These are phyloP conservation scores for Stigmatopora nigra DNA, from an alignment of 2,113 vertebrate genomes.

Conservation along the genomic window DNA sequence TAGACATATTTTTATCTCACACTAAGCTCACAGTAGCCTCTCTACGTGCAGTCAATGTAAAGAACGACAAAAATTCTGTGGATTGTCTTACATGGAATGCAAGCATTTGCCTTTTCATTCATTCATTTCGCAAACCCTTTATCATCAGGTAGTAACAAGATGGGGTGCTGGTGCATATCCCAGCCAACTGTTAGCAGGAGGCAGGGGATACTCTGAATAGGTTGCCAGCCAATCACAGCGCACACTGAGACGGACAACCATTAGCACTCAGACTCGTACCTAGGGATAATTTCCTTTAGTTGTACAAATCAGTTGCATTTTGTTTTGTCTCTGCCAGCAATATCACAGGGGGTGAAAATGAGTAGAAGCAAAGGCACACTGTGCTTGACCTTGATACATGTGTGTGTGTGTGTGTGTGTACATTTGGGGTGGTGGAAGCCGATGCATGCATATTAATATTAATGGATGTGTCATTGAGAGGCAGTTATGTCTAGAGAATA, in stretches of 20 bases:
- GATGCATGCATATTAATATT: slow-evolving; percentile 41
- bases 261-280: too few species aligned
- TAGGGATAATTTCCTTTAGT: slow-evolving; percentile 6
- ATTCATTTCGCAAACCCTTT: too few species aligned
- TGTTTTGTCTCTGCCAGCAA: slow-evolving; percentile 55
- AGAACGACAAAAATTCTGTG: slow-evolving; percentile 19
- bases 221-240: too few species aligned
- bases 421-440: slow-evolving; percentile 23
- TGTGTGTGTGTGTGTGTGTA: slow-evolving; percentile 8
- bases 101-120: slow-evolving; percentile 3
- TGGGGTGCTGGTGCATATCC: too few species aligned
- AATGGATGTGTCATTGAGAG: slow-evolving; percentile 34
- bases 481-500: slow-evolving; percentile 51
- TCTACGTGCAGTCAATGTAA: slow-evolving; percentile 46
- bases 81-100: slow-evolving; percentile 32
- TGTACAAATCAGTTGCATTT: slow-evolving; percentile 35
- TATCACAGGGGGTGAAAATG: slow-evolving; percentile 47
- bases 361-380: slow-evolving; percentile 38
- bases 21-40: slow-evolving; percentile 35
- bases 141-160: too few species aligned
- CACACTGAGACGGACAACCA: too few species aligned
- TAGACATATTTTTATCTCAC: slow-evolving; percentile 61
- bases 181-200: too few species aligned
- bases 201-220: too few species aligned
- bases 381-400: slow-evolving; percentile 45